Evolutionary conservation across 2,888 invertebrate species (phyloP), one percentile per base, ranked within the genome.

Genomic region (Drosophila macrospina): DNA sequence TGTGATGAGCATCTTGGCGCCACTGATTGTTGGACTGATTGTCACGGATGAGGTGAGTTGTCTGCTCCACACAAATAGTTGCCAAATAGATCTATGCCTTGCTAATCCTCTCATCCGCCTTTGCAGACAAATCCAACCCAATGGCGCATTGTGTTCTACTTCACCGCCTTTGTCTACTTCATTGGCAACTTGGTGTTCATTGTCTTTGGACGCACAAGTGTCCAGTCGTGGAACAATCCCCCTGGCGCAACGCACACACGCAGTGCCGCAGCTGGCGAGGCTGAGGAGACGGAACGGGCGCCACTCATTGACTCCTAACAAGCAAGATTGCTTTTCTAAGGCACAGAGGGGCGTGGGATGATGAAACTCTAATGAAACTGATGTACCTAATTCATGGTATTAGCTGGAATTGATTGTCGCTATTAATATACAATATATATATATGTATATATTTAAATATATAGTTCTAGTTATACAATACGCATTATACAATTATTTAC

Each of bases 71-170:
- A 15, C n/a, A 1, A 4, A 13, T 5, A 2, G 1, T 10, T 5
- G n/a, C n/a, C n/a, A 20, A 36, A 0, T n/a, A n/a, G n/a, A n/a
- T n/a, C 3, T 51, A 36, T 20, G 16, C 13, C 7, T 0, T 28
- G 8, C 28, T 28, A 8, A 7, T 20, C 2, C 20, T 20, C 20
- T 20, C 2, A 2, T 20, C 26, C 57, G 39, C 3, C 0, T 39
- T 93, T 90, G 16, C 92, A 96, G 96, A 92, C 91, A 11, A 93
- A 95, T 77, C 93, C 94, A 0, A 72, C 89, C 1, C 95, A 95
- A 88, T 97, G 97, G 97, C 93, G 94, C 51, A 94, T 94, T 59
- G 95, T 96, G 11, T 97, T 97, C 91, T 95, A 95, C 89, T 92
- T 96, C 6, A 94, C 96, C 0, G 94, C 96, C 0, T 94, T 93